Percentiles rank a stretch among this genome's conserved stretches.
Evolutionary conservation across 2,888 invertebrate species (phyloP).

Genomic region (Heliconius charithonia): DNA sequence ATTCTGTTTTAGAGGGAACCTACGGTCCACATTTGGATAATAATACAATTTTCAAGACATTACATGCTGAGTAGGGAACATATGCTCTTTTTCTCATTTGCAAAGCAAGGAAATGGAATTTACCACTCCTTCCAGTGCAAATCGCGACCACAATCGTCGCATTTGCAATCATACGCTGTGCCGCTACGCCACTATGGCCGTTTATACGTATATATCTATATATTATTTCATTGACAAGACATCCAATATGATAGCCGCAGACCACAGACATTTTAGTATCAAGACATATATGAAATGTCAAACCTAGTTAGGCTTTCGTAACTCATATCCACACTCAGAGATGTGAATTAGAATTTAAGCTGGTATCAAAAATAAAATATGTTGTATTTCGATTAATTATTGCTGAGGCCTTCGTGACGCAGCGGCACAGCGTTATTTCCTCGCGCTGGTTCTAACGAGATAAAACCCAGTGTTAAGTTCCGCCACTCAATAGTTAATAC

Average conservation of each 20-base stretch:
- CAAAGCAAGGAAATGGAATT: too few relatives aligned
- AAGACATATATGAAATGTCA: conserved; percentile 10
- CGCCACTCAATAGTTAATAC: too few relatives aligned
- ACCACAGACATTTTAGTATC: background rate
- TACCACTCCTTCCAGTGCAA: too few relatives aligned
- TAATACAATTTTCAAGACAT: too few relatives aligned
- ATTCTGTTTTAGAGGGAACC: too few relatives aligned
- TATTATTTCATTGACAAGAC: conserved; percentile 6
- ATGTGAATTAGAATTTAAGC: background rate
- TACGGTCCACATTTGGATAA: too few relatives aligned
- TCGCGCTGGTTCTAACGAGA: too few relatives aligned
- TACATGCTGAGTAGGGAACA: too few relatives aligned
- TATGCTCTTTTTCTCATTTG: too few relatives aligned
- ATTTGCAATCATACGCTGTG: background rate
- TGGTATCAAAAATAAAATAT: background rate
- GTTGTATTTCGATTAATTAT: background rate
- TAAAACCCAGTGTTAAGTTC: too few relatives aligned
- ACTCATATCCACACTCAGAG: background rate
- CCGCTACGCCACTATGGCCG: background rate
- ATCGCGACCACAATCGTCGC: too few relatives aligned
- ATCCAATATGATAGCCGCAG: conserved; percentile 9
- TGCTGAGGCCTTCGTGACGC: background rate
- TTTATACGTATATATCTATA: background rate
- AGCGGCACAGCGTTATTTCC: too few relatives aligned
- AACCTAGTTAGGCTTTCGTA: background rate